These are phyloP conservation scores for Acanthornis magna DNA, from an alignment of 2,797 vertebrate genomes.

Conservation along the genomic window DNA sequence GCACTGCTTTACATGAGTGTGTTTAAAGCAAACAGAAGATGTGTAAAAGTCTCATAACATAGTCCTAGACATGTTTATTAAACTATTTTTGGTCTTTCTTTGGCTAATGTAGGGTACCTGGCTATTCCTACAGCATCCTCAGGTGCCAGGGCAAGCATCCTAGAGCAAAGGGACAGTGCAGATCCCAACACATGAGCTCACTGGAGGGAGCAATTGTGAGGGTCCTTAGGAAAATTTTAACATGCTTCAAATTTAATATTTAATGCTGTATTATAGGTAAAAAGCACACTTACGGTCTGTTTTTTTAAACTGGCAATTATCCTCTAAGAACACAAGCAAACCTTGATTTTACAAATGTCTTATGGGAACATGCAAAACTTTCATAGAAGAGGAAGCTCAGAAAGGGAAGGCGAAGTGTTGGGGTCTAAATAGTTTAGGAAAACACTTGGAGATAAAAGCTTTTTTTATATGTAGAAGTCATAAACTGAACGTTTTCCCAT, in stretches of 20 bases:
- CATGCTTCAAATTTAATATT: constrained; percentile 54
- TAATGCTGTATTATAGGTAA: constrained; percentile 10
- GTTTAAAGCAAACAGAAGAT: constrained; percentile 10
- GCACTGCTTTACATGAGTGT: not conserved
- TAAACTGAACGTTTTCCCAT: not conserved
- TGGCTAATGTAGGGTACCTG: constrained; percentile 21
- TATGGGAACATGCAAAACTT: constrained; percentile 52
- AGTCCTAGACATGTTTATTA: not conserved
- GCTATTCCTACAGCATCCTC: not conserved
- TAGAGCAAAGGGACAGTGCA: constrained; percentile 1
- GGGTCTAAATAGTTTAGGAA: not conserved
- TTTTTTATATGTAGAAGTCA: not conserved
- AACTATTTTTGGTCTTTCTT: constrained; percentile 4
- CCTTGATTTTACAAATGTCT: constrained; percentile 28
- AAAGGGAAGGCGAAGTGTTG: not conserved
- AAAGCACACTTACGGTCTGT: constrained; percentile 37
- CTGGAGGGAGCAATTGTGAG: not conserved
- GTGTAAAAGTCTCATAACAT: not conserved
- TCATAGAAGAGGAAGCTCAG: not conserved
- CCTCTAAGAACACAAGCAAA: constrained; percentile 57
- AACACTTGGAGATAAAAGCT: not conserved
- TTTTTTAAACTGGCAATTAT: constrained; percentile 31
- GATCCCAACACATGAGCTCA: not conserved
- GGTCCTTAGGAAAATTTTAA: not conserved
- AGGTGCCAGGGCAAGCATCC: constrained; percentile 14